These are phyloP conservation scores for Metellina segmentata DNA, from an alignment of 2,888 invertebrate species.

Conservation along the genomic window DNA sequence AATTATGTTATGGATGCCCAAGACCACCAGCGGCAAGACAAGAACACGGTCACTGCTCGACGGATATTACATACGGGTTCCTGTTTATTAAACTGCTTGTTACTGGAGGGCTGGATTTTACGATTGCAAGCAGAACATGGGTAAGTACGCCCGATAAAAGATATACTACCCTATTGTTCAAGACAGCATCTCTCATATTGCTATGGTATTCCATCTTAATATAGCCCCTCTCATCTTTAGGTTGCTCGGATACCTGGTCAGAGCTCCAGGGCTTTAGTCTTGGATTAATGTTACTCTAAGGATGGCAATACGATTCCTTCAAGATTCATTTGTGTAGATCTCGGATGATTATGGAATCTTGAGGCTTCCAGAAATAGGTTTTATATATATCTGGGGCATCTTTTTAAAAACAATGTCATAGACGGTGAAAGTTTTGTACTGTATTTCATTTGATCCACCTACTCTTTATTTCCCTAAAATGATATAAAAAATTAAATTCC, in stretches of 20 bases:
- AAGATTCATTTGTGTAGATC: too few relatives aligned
- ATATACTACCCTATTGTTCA: neutral
- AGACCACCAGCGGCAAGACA: neutral
- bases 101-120: constrained; percentile 33
- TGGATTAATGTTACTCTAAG: too few relatives aligned
- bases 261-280: neutral
- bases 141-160: neutral
- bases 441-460: too few relatives aligned
- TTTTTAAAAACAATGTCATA: too few relatives aligned
- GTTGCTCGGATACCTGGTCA: neutral
- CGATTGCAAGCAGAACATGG: constrained; percentile 7
- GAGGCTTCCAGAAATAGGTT: too few relatives aligned
- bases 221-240: neutral
- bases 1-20: constrained; percentile 9
- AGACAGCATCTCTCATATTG: neutral
- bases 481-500: too few relatives aligned
- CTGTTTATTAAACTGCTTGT: constrained; percentile 28
- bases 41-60: neutral
- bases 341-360: too few relatives aligned
- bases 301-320: too few relatives aligned
- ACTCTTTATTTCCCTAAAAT: too few relatives aligned
- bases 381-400: too few relatives aligned
- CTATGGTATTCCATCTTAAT: neutral
- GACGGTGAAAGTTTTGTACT: too few relatives aligned
- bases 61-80: constrained; percentile 19